phyloP scores from a whole-genome alignment of 2,888 invertebrate species.

The Scaptomyza cyrtandrae region DNA sequence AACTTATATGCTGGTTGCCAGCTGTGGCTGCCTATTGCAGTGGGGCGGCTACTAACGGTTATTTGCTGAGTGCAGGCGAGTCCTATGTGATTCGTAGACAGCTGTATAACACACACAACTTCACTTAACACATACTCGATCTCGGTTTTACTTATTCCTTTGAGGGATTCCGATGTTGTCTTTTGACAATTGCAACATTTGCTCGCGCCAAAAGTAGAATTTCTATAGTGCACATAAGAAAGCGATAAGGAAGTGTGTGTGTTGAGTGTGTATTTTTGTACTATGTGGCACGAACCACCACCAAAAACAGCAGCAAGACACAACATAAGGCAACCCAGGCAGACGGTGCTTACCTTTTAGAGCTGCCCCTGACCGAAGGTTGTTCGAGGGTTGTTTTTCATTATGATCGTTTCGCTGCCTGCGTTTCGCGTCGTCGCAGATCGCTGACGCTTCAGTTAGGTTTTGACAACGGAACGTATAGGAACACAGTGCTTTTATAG shows the following conservation, averaged over 20 bases:
- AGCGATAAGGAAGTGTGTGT: conserved; percentile 31
- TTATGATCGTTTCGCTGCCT: conserved; percentile 31
- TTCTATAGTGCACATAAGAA: conserved; percentile 51
- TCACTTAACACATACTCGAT: conserved; percentile 5
- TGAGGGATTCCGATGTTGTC: conserved; percentile 62
- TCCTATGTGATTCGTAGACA: conserved; percentile 38
- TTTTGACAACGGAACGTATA: conserved; percentile 77
- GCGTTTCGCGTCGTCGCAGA: conserved; percentile 47
- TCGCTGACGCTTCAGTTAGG: conserved; percentile 73
- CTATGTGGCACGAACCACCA: conserved; percentile 69
- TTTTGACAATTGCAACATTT: conserved; percentile 77
- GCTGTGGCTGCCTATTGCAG: conserved; percentile 40
- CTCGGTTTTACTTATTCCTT: conserved; percentile 9
- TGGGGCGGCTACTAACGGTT: conserved; percentile 54
- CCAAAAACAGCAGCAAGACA: conserved; percentile 43
- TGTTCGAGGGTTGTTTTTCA: conserved; percentile 46
- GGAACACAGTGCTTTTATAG: conserved; percentile 56
- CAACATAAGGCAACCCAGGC: conserved; percentile 12
- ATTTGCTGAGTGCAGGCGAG: conserved; percentile 17
- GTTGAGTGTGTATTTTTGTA: not conserved
- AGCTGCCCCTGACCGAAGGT: not conserved
- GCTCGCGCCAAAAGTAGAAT: conserved; percentile 73
- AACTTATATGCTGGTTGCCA: conserved; percentile 73
- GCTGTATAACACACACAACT: conserved; percentile 33
- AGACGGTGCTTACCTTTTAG: not conserved